Percentiles rank a stretch among this genome's conserved stretches.
Conservation (phyloP, 1,140 invertebrate genomes). For the honey bee (Apis mellifera) region Amel_HAv3.1 CM009943.2:9351001-9351500, state of each 20-base stretch:
- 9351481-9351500: no score
- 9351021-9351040: conserved; percentile 80
- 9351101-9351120: conserved; percentile 51
- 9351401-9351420: no score
- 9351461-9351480: no score
- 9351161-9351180: conserved; percentile 32
- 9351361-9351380: no score
- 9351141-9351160: conserved; percentile 50
- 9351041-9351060: conserved; percentile 77
- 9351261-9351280: background rate
- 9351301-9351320: no score
- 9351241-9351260: background rate
- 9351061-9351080: conserved; percentile 63
- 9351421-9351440: no score
- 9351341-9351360: no score
- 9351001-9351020: conserved; percentile 78
- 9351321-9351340: background rate
- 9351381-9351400: no score
- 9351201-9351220: conserved; percentile 32
- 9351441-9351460: no score
- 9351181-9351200: conserved; percentile 51
- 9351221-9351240: conserved; percentile 13
- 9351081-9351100: conserved; percentile 48
- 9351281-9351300: background rate
- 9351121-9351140: conserved; percentile 39